phyloP scores from a whole-genome alignment of 1,140 invertebrate species.

The Penaeus japonicus region DNA sequence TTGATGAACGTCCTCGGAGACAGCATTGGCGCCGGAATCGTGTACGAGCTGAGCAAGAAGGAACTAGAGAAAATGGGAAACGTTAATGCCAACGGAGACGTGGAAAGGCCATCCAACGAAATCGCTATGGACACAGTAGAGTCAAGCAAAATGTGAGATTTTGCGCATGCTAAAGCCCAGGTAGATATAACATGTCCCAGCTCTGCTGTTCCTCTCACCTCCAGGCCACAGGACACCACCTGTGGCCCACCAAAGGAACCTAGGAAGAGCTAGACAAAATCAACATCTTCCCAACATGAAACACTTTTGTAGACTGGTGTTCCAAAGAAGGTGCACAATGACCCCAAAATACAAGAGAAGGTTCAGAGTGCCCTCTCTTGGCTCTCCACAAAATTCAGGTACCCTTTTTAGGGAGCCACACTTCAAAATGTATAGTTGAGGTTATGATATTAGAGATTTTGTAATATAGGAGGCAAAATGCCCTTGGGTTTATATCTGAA shows the following conservation, averaged over 20 bases:
- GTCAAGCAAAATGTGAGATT: constrained; percentile 56
- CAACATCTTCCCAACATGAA: too few species aligned
- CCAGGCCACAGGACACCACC: too few species aligned
- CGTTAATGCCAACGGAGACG: constrained; percentile 42
- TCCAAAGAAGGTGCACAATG: too few species aligned
- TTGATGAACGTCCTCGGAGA: constrained; percentile 97
- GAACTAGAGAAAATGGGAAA: constrained; percentile 72
- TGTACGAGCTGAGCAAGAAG: constrained; percentile 85
- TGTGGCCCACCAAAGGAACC: too few species aligned
- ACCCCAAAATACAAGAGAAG: too few species aligned
- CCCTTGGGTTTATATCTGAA: too few species aligned
- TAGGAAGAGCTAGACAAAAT: too few species aligned
- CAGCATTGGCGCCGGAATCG: constrained; percentile 91
- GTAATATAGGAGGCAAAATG: too few species aligned
- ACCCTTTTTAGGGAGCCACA: not conserved
- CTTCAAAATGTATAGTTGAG: not conserved
- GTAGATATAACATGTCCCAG: constrained; percentile 27
- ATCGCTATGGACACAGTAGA: constrained; percentile 56
- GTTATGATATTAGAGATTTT: too few species aligned
- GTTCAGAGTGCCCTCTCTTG: too few species aligned
- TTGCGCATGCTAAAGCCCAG: not conserved
- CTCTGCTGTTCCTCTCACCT: constrained; percentile 1
- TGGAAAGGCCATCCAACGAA: constrained; percentile 47
- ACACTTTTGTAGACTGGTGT: too few species aligned
- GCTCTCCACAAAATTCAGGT: too few species aligned